Evolutionary conservation across 2,113 vertebrate genomes (phyloP), one percentile per base, ranked within the genome.

Genomic region (Callopanchax toddi): DNA sequence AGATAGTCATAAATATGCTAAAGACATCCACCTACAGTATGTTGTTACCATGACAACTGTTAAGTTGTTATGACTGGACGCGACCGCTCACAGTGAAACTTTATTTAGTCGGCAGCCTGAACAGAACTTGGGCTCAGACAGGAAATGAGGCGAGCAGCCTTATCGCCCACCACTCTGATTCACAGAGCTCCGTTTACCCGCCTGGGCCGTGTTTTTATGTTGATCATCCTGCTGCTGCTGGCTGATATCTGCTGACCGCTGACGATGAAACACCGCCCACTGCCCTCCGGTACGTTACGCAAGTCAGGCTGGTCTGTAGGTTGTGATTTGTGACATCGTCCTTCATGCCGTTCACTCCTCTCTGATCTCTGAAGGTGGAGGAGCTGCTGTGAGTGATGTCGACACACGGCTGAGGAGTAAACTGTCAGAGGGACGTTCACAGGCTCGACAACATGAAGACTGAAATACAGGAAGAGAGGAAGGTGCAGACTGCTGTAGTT

Each of bases 401-500:
- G 36, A n/a, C 37, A 1, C 2, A 0, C 5, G 40, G 40, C 52
- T n/a, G 25, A 49, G 8, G 2, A 2, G 15, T 29, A 3, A 52
- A 49, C n/a, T 23, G 10, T 21, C 26, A 65, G 18, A 20, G 39
- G 13, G 52, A 36, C 52, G 40, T 75, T 61, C 71, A 54, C 39
- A 22, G 25, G 61, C 60, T n/a, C 22, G 52, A 56, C 43, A 55
- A n/a, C n/a, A n/a, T 21, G 0, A 16, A 29, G 39, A 25, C 43
- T 3, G 44, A 45, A 54, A 36, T 15, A 6, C 12, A 44, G 44
- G 20, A 36, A 36, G 13, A 62, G 40, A 56, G n/a, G 57, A 54
- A 64, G 49, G 40, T 71, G 67, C 60, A 61, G 54, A 37, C 50
- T 54, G 83, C 50, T 53, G 76, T 67, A 74, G 71, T 81, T 88